Conservation (phyloP, 2,888 invertebrate genomes). For the Apoda limacodes region DNA sequence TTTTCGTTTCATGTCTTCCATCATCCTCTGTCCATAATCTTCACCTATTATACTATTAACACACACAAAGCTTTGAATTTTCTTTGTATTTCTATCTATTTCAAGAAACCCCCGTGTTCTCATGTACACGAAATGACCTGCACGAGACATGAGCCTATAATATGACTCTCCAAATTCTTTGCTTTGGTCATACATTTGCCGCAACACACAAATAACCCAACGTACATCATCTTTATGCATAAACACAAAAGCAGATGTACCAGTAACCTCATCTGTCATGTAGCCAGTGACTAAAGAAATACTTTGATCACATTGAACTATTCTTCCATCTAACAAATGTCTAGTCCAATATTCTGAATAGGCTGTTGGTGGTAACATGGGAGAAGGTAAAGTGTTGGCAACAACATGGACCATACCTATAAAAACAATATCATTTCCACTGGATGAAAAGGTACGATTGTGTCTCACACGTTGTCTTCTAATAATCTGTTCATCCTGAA, state of each 20-base stretch:
- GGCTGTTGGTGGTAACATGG: conserved; percentile 69
- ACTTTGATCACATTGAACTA: conserved; percentile 91
- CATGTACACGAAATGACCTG: conserved; percentile 87
- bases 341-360: conserved; percentile 91
- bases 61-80: conserved; percentile 88
- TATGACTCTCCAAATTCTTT: conserved; percentile 89
- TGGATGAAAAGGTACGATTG: conserved; percentile 61
- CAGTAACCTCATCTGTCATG: conserved; percentile 89
- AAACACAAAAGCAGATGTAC: conserved; percentile 88
- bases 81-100: conserved; percentile 79
- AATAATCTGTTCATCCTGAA: conserved; percentile 62
- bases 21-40: conserved; percentile 79
- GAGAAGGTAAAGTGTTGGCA: conserved; percentile 65
- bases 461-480: conserved; percentile 63
- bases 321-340: conserved; percentile 89
- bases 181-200: conserved; percentile 90
- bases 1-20: conserved; percentile 83
- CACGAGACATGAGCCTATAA: conserved; percentile 83
- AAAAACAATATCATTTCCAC: conserved; percentile 75
- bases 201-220: conserved; percentile 88
- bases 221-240: conserved; percentile 92
- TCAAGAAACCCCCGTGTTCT: conserved; percentile 87
- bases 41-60: conserved; percentile 83
- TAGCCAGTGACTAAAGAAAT: conserved; percentile 91
- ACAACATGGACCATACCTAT: conserved; percentile 80